A percentile compares a stretch with the other conserved stretches of the same genome.
Conservation (phyloP, 2,113 vertebrate species). For the Cyanistes caeruleus region DNA sequence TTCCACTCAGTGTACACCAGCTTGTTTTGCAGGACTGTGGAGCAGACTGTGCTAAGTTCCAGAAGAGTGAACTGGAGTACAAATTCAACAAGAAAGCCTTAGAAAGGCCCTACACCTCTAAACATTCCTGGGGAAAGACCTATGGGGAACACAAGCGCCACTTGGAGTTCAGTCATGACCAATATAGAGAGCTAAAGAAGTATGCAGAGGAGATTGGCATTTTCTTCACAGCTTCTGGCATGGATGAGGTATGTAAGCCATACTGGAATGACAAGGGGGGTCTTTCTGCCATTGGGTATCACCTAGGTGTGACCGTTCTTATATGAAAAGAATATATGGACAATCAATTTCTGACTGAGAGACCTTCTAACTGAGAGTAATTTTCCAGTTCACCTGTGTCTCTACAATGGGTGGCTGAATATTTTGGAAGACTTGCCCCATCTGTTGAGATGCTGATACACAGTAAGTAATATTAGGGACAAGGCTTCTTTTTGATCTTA, state of each 20-base stretch:
- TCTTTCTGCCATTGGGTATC: not conserved
- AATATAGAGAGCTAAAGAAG: constrained; percentile 89
- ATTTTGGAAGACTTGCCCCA: not conserved
- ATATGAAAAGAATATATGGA: not conserved
- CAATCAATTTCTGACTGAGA: not conserved
- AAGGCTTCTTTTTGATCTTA: not conserved
- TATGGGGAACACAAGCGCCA: constrained; percentile 94
- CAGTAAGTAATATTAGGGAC: not conserved
- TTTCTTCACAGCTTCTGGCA: constrained; percentile 96
- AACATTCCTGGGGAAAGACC: constrained; percentile 92
- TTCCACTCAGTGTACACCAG: not conserved
- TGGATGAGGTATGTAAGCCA: constrained; percentile 88
- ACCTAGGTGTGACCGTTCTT: not conserved
- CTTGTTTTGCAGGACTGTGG: constrained; percentile 85
- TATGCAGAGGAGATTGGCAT: constrained; percentile 90
- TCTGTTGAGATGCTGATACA: not conserved
- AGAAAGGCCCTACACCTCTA: constrained; percentile 85
- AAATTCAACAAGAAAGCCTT: constrained; percentile 92
- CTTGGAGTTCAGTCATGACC: constrained; percentile 91
- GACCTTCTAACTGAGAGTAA: not conserved
- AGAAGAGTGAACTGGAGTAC: constrained; percentile 93
- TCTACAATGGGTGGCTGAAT: not conserved
- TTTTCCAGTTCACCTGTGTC: not conserved
- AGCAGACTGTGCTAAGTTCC: constrained; percentile 96
- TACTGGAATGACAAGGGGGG: not conserved